phyloP scores from a whole-genome alignment of 2,797 vertebrate species.

The Acridotheres tristis region DNA sequence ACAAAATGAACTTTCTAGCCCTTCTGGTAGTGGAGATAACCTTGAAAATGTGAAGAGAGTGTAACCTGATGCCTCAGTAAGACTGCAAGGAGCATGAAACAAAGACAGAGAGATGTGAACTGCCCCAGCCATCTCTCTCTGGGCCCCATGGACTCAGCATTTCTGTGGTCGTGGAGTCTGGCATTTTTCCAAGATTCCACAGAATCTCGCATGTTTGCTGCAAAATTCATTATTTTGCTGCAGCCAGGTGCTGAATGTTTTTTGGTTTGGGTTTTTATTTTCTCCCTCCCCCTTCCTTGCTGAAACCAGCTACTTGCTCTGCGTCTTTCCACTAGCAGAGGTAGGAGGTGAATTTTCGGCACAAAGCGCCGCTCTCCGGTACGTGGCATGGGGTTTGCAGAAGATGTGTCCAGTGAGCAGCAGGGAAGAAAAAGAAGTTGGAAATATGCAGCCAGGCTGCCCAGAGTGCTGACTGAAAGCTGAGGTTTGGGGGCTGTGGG shows the following conservation, averaged over 20 bases:
- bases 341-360: neutral
- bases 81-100: conserved; percentile 47
- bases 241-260: conserved; percentile 63
- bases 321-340: neutral
- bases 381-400: neutral
- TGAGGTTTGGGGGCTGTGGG: neutral
- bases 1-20: conserved; percentile 31
- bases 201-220: conserved; percentile 64
- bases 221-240: conserved; percentile 71
- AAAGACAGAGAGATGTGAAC: conserved; percentile 60
- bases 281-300: neutral
- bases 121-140: conserved; percentile 61
- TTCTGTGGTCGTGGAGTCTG: conserved; percentile 64
- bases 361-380: rapidly evolving
- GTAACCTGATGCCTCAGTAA: conserved; percentile 45
- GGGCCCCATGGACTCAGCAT: conserved; percentile 70
- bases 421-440: neutral
- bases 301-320: neutral
- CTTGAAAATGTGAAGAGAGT: conserved; percentile 56
- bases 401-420: neutral
- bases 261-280: neutral
- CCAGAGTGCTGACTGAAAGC: neutral
- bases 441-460: neutral
- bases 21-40: conserved; percentile 48
- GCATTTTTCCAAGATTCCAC: conserved; percentile 65